A percentile compares a stretch with the other conserved stretches of the same genome.
phyloP scores from a whole-genome alignment of 1,140 invertebrate species.

The Drosophila erecta region DNA sequence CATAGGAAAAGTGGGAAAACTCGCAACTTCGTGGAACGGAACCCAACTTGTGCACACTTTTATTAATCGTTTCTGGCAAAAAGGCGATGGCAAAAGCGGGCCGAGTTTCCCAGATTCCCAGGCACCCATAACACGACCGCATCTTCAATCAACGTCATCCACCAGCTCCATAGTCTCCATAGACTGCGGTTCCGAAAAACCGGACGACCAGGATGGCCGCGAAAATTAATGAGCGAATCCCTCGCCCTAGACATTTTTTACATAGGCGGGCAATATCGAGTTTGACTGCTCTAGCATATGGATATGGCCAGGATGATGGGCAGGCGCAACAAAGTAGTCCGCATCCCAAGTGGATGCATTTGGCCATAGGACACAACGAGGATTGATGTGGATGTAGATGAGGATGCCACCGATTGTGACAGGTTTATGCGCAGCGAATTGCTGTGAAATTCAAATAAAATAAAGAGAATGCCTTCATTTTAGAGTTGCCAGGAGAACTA shows the following conservation, averaged over 20 bases:
- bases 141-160: slow-evolving; percentile 78
- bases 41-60: slow-evolving; percentile 49
- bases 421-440: slow-evolving; percentile 62
- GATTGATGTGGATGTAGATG: slow-evolving; percentile 14
- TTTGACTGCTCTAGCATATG: slow-evolving; percentile 42
- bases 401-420: slow-evolving; percentile 44
- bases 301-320: slow-evolving; percentile 55
- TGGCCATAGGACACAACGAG: slow-evolving; percentile 31
- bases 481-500: neutral
- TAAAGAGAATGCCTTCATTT: no score
- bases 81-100: slow-evolving; percentile 1
- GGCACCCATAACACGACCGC: slow-evolving; percentile 70
- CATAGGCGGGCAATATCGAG: slow-evolving; percentile 49
- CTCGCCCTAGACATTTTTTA: slow-evolving; percentile 63
- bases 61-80: slow-evolving; percentile 56
- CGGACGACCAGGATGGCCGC: slow-evolving; percentile 43
- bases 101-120: slow-evolving; percentile 49
- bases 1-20: slow-evolving; percentile 59
- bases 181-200: slow-evolving; percentile 27
- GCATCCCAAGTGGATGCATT: slow-evolving; percentile 15
- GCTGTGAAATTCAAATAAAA: neutral
- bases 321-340: slow-evolving; percentile 62
- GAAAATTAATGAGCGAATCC: slow-evolving; percentile 81
- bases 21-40: slow-evolving; percentile 40
- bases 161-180: slow-evolving; percentile 2